These are phyloP conservation scores for Laticauda laticaudata DNA, from an alignment of 2,113 vertebrate species.

Conservation along the genomic window DNA sequence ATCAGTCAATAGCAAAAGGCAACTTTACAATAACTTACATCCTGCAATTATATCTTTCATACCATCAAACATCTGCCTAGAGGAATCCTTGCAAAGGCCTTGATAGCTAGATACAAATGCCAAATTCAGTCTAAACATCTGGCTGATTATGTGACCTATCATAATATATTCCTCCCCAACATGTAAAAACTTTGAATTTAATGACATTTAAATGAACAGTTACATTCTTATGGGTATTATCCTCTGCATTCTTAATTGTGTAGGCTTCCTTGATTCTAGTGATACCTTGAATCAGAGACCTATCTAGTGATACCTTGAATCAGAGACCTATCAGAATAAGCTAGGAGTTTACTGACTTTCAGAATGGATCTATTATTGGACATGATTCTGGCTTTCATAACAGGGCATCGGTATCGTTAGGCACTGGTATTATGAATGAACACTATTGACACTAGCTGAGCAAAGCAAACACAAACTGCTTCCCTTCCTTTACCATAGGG, in stretches of 20 bases:
- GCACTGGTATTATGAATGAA: neutral
- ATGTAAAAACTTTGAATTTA: neutral
- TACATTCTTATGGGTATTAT: neutral
- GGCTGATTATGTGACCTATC: too few species aligned
- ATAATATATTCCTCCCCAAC: slow-evolving; percentile 12
- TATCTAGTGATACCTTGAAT: neutral
- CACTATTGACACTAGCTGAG: neutral
- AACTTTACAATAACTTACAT: neutral
- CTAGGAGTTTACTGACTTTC: neutral
- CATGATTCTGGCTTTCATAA: neutral
- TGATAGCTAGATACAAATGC: too few species aligned
- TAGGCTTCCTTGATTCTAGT: neutral
- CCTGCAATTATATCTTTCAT: neutral
- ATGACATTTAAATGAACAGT: neutral
- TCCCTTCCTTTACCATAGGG: neutral
- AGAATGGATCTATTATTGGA: neutral
- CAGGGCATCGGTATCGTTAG: neutral
- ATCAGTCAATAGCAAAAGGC: neutral
- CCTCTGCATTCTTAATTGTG: neutral
- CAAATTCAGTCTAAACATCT: too few species aligned
- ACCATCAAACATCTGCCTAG: neutral
- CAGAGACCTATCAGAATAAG: neutral
- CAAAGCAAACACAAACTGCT: neutral
- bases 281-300: neutral
- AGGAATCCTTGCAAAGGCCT: too few species aligned